Evolutionary conservation across 2,113 vertebrate genomes (phyloP).

Genomic region (Nicator chloris): DNA sequence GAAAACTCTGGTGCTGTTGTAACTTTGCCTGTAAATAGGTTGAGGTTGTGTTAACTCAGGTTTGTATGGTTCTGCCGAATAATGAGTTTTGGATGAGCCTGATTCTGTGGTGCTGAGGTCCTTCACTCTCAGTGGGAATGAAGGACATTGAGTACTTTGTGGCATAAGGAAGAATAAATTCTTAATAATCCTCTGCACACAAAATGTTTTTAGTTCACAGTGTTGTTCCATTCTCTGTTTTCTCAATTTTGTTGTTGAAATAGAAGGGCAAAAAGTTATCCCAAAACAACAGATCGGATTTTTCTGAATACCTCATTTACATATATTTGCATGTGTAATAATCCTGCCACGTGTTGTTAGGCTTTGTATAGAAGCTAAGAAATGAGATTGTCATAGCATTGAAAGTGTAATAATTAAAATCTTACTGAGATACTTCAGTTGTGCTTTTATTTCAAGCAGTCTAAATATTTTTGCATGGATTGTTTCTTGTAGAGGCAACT

Average conservation of each 20-base stretch:
- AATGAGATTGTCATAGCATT: not conserved
- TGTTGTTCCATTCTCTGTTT: not conserved
- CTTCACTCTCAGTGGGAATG: not conserved
- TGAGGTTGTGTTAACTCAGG: not conserved
- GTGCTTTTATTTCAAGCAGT: not conserved
- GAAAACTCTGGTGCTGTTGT: not conserved
- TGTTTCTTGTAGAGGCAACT: not conserved
- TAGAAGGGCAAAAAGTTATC: conserved; percentile 8
- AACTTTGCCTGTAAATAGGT: not conserved
- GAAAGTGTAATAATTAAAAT: conserved; percentile 22
- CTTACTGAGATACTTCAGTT: not conserved
- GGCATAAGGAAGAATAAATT: not conserved
- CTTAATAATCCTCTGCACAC: not conserved
- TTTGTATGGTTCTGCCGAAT: not conserved
- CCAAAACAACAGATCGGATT: not conserved
- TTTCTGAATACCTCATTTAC: not conserved
- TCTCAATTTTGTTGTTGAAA: not conserved
- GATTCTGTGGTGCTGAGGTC: not conserved
- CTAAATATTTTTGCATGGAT: not conserved
- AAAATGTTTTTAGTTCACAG: not conserved
- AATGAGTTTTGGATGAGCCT: not conserved
- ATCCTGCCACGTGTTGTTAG: not conserved
- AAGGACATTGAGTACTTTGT: not conserved
- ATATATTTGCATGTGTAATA: not conserved
- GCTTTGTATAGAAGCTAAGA: conserved; percentile 3